Evolutionary conservation across 2,888 invertebrate genomes (phyloP).

Genomic region (Dryocosmus kuriphilus): DNA sequence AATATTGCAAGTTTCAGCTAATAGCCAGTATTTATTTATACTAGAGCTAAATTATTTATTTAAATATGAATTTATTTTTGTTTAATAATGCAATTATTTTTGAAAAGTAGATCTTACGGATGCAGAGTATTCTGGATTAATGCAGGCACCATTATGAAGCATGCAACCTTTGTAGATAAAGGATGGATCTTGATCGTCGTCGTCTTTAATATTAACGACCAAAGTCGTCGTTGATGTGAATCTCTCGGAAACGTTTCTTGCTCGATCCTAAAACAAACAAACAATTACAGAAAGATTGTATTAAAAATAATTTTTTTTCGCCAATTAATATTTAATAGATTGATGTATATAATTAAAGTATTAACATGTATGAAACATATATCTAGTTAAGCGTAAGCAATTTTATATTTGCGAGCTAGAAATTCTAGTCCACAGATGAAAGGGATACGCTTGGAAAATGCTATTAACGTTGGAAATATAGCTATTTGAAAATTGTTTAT

Average conservation of each 20-base stretch:
- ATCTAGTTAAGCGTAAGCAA: too few relatives aligned
- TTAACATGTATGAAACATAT: too few relatives aligned
- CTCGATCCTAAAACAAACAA: constrained; percentile 85
- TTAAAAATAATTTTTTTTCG: background rate
- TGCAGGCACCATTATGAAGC: constrained; percentile 89
- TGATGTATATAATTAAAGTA: too few relatives aligned
- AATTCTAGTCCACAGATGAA: background rate
- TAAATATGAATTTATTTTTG: too few relatives aligned
- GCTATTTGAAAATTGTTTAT: constrained; percentile 16
- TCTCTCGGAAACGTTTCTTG: constrained; percentile 86
- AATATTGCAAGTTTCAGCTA: too few relatives aligned
- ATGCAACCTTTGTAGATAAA: constrained; percentile 94
- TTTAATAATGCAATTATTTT: background rate
- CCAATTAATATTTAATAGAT: too few relatives aligned
- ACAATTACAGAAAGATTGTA: constrained; percentile 10
- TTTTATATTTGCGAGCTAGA: too few relatives aligned
- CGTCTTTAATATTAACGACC: constrained; percentile 91
- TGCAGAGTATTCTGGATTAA: constrained; percentile 91
- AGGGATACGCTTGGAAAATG: background rate
- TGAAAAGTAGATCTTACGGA: constrained; percentile 81
- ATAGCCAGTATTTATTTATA: too few relatives aligned
- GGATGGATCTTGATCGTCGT: constrained; percentile 94
- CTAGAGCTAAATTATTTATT: too few relatives aligned
- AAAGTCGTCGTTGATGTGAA: constrained; percentile 91
- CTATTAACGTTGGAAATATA: background rate